These are phyloP conservation scores for Propithecus perrieri DNA, from an alignment of 2,797 vertebrate species.

Conservation along the genomic window DNA sequence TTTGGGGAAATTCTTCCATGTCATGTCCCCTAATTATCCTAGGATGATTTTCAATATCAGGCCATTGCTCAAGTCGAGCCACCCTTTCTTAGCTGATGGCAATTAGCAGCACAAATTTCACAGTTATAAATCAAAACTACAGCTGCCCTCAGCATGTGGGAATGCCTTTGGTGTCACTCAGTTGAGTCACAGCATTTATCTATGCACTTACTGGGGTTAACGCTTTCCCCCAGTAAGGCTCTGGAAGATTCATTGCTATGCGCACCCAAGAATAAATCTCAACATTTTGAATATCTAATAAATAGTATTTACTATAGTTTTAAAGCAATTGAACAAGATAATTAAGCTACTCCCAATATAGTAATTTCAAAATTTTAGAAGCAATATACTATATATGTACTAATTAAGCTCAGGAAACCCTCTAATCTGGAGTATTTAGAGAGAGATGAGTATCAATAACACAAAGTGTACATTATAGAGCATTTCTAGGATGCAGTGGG, in stretches of 20 bases:
- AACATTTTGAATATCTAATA: slow-evolving; percentile 22
- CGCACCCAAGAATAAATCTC: slow-evolving; percentile 11
- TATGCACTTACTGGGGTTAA: not conserved
- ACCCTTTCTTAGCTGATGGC: slow-evolving; percentile 19
- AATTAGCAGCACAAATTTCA: slow-evolving; percentile 31
- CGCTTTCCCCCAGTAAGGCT: not conserved
- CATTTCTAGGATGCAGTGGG: not conserved
- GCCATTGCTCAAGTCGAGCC: not conserved
- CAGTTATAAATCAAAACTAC: not conserved
- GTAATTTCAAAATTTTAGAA: slow-evolving; percentile 59
- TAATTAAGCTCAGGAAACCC: slow-evolving; percentile 53
- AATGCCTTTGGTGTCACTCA: not conserved
- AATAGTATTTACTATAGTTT: slow-evolving; percentile 37
- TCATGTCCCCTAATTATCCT: not conserved
- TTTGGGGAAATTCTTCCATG: not conserved
- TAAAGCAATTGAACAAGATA: slow-evolving; percentile 55
- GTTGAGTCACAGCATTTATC: not conserved
- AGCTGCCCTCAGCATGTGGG: not conserved
- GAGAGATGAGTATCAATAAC: slow-evolving; percentile 47
- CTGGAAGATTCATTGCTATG: not conserved
- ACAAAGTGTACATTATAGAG: slow-evolving; percentile 6
- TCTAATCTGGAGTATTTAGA: slow-evolving; percentile 49
- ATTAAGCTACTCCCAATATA: slow-evolving; percentile 48
- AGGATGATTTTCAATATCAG: not conserved
- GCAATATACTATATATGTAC: slow-evolving; percentile 1